These are phyloP conservation scores for Crematogaster levior DNA, from an alignment of 2,888 invertebrate genomes.

Conservation along the genomic window DNA sequence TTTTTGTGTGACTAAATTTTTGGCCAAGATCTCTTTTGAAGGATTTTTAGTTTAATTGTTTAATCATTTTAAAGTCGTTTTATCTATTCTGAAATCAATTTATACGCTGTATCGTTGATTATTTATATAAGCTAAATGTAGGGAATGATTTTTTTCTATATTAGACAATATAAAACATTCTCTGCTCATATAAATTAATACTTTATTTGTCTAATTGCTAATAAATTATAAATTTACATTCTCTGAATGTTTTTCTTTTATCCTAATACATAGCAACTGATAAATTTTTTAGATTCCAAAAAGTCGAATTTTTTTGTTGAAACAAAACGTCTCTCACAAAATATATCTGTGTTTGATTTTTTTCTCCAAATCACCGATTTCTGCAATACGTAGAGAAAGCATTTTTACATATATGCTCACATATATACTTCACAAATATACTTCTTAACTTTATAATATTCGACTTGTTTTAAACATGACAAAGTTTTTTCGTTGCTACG, in stretches of 20 bases:
- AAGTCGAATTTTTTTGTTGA: neutral
- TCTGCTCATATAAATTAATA: neutral
- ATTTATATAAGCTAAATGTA: neutral
- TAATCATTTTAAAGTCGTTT: neutral
- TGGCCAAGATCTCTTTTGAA: neutral
- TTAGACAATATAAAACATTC: neutral
- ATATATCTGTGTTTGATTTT: neutral
- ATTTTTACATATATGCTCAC: neutral
- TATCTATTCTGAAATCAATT: neutral
- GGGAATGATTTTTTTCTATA: neutral
- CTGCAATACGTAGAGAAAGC: neutral
- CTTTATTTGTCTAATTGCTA: neutral
- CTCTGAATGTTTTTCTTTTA: neutral
- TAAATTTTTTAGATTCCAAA: neutral
- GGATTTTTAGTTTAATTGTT: neutral
- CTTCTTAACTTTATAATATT: neutral
- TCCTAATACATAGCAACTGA: neutral
- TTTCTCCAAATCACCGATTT: neutral
- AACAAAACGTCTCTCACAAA: neutral
- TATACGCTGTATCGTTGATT: neutral
- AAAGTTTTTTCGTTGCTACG: constrained; percentile 8
- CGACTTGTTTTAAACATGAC: neutral
- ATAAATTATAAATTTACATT: neutral
- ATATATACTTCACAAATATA: too few relatives aligned
- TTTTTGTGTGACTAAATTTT: neutral